Conservation (phyloP, 1,140 invertebrate species). For the Heterodera carotae region DNA sequence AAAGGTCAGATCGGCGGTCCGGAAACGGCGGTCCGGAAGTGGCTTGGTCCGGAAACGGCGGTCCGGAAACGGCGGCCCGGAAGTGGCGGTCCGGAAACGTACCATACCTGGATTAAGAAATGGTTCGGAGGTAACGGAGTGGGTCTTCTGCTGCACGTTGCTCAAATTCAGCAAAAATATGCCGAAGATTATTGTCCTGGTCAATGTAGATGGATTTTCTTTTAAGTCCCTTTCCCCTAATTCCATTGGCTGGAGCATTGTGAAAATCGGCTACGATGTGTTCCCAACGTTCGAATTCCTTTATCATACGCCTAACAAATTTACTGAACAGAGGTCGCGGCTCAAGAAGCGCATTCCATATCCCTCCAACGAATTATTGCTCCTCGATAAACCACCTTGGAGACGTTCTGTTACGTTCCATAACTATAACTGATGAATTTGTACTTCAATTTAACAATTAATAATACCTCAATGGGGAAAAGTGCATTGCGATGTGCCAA, state of each 20-base stretch:
- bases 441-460: not conserved
- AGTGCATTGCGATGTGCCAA: not conserved
- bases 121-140: too few relatives aligned
- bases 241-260: constrained; percentile 4
- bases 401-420: constrained; percentile 10
- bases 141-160: not conserved
- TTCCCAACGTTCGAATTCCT: constrained; percentile 2
- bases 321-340: not conserved
- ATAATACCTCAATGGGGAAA: constrained; percentile 14
- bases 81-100: too few relatives aligned
- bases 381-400: not conserved
- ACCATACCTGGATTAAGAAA: too few relatives aligned
- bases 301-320: constrained; percentile 4
- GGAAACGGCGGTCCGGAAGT: too few relatives aligned
- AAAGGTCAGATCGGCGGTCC: too few relatives aligned
- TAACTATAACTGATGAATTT: constrained; percentile 5
- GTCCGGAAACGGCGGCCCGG: too few relatives aligned
- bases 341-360: constrained; percentile 1
- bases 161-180: constrained; percentile 3
- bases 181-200: not conserved
- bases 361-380: constrained; percentile 7
- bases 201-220: constrained; percentile 3
- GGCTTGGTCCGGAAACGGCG: too few relatives aligned
- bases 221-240: constrained; percentile 6
- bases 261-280: not conserved